Evolutionary conservation across 2,888 invertebrate genomes (phyloP).

Genomic region (Polietes domitor): DNA sequence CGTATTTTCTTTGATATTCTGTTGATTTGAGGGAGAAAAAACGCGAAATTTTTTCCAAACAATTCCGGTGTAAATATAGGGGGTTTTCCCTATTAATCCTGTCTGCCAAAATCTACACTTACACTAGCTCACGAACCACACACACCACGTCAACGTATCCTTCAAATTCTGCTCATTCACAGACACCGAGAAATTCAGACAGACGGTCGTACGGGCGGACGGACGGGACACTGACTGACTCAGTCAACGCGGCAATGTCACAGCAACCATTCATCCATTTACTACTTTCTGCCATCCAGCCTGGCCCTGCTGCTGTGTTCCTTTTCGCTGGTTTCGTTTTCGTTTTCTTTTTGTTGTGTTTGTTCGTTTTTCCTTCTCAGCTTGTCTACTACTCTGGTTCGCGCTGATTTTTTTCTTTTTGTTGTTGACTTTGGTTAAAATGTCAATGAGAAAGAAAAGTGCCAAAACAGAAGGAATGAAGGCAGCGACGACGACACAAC

Average conservation of each 20-base stretch:
- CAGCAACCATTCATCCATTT: neutral
- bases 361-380: neutral
- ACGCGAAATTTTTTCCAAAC: too few relatives aligned
- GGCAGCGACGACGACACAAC: neutral
- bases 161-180: neutral
- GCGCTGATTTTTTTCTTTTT: constrained; percentile 4
- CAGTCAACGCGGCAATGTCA: neutral
- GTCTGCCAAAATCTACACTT: neutral
- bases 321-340: neutral
- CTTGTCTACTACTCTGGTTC: neutral
- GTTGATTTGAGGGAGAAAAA: too few relatives aligned
- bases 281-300: neutral
- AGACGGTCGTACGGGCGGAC: neutral
- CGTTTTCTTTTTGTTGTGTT: neutral
- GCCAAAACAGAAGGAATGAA: constrained; percentile 55
- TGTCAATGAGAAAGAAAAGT: constrained; percentile 58
- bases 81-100: neutral
- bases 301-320: neutral
- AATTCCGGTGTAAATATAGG: neutral
- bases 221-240: constrained; percentile 11
- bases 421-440: constrained; percentile 23
- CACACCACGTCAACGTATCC: neutral
- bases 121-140: neutral
- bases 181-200: neutral
- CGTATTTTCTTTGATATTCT: too few relatives aligned